Evolutionary conservation across 2,113 vertebrate genomes (phyloP).

Genomic region (Macrotus californicus): DNA sequence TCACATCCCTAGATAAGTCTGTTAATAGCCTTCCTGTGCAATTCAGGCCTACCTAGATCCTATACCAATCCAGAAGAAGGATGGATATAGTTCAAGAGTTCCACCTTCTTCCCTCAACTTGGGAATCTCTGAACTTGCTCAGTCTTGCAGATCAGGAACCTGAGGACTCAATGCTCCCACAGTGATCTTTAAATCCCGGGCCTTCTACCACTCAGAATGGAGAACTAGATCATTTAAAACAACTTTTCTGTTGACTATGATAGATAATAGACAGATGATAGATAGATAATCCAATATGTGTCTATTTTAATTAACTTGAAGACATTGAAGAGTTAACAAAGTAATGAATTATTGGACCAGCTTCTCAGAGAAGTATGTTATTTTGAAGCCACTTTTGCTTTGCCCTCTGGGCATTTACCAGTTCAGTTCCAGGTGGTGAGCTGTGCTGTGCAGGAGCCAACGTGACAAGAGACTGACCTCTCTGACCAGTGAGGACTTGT

Average conservation of each 20-base stretch:
- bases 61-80: background rate
- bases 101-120: background rate
- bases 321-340: background rate
- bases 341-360: background rate
- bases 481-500: background rate
- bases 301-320: background rate
- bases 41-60: background rate
- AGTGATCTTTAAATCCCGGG: background rate
- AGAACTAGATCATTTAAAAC: background rate
- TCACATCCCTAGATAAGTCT: background rate
- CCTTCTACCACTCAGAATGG: background rate
- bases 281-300: background rate
- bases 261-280: background rate
- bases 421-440: background rate
- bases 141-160: background rate
- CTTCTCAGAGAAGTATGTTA: background rate
- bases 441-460: background rate
- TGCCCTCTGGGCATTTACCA: background rate
- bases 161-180: background rate
- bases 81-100: background rate
- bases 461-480: background rate
- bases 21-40: background rate
- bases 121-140: background rate
- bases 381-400: background rate
- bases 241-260: background rate